Base-by-base conservation (phyloP, 37 sponge, comb jelly and placozoan species). In the Oscarella lobularis region DNA sequence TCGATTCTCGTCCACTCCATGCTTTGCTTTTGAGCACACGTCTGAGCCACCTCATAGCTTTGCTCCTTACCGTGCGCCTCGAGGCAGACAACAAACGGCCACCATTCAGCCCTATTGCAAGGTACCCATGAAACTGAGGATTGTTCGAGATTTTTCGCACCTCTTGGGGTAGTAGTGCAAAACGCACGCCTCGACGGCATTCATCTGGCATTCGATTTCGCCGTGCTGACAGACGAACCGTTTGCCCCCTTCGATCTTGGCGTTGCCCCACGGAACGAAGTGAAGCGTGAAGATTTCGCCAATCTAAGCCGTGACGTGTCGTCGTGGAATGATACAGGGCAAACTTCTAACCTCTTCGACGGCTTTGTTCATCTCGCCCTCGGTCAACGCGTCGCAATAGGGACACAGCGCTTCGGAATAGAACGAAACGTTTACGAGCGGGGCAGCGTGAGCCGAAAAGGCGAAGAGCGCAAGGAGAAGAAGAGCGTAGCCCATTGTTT, bases 211-310 rank as follows among this genome's bases (percentile, higher is more conserved):
- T 81, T 91, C 92, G 83, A 91, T 87, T 29, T 41, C 14, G 35
- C 92, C 92, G 73, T 91, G 92, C 67, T 91, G 92, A 39, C 92
- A 91, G 48, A 83, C 78, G 72, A 91, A 82, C 33, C 67, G 73
- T 3, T 83, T 83, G 73, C 81, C 71, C 0, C 31, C 35, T 20
- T 37, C 60, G 29, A 91, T 2, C 65, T 77, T 74, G 2, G 92
- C 92, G 78, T 91, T 91, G 40, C 92, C 92, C 88, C 92, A 87
- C 3, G 92, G 92, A 2, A 87, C 84, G 60, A 87, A 91, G 9
- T 79, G 32, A 30, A 91, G 79, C 1, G 75, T 77, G 70, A 91
- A 87, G 38, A 91, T 85, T 2, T 37, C 27, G 3, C 80, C 71
- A 66, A 91, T 40, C 88, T 91, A 2, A 48, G 60, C 20, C 14